phyloP scores from a whole-genome alignment of 2,888 invertebrate genomes.

The Polietes domitor region DNA sequence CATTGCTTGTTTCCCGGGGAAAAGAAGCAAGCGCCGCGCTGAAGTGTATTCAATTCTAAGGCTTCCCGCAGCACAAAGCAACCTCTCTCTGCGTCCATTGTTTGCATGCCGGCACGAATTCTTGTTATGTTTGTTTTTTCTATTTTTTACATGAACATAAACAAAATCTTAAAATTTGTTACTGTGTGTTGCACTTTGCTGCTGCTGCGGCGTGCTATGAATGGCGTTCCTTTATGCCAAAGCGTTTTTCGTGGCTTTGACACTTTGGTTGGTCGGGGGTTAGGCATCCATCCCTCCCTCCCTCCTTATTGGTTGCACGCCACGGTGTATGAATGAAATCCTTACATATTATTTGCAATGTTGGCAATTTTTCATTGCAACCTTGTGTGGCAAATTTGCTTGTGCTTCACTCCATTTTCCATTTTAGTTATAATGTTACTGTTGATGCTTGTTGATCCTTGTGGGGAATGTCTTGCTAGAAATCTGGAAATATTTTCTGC shows the following conservation, averaged over 20 bases:
- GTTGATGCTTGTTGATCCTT: constrained; percentile 33
- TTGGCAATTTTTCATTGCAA: constrained; percentile 17
- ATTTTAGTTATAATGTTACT: background rate
- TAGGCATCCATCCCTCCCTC: too few relatives aligned
- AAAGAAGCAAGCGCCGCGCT: background rate
- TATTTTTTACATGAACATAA: background rate
- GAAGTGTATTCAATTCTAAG: constrained; percentile 8
- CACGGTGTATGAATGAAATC: background rate
- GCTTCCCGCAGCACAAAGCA: background rate
- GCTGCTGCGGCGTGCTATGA: background rate
- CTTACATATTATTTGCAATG: constrained; percentile 31
- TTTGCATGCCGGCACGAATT: background rate
- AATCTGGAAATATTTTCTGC: constrained; percentile 37
- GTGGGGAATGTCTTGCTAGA: constrained; percentile 14
- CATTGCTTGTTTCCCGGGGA: background rate
- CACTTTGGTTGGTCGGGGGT: background rate
- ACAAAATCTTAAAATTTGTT: constrained; percentile 30
- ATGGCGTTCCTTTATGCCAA: background rate
- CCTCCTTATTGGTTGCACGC: too few relatives aligned
- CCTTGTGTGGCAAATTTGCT: background rate
- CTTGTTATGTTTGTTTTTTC: too few relatives aligned
- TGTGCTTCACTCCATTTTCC: constrained; percentile 2
- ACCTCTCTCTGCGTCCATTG: background rate
- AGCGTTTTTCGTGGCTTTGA: background rate
- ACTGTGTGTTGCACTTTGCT: constrained; percentile 18